Conservation (phyloP, 2,888 invertebrate species). For the Drosophila paracracens region DNA sequence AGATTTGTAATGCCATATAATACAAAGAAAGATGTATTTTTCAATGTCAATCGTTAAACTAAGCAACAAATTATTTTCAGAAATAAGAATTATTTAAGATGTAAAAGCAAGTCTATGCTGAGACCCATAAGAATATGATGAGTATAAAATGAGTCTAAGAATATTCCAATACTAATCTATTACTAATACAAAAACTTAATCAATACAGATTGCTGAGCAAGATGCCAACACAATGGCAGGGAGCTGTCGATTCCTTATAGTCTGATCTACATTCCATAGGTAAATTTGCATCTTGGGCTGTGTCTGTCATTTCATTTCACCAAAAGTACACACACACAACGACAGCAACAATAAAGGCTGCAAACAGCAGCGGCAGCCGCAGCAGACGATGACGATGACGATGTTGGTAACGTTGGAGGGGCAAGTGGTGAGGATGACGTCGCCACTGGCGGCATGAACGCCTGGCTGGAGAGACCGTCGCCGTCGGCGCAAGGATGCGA, state of each 20-base stretch:
- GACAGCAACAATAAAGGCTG: conserved; percentile 43
- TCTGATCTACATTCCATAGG: conserved; percentile 73
- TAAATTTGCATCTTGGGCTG: conserved; percentile 79
- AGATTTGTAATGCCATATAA: background rate
- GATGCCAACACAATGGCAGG: conserved; percentile 21
- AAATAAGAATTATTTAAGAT: background rate
- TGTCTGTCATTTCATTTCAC: conserved; percentile 81
- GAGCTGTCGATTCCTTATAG: conserved; percentile 42
- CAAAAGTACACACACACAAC: conserved; percentile 73
- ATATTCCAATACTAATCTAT: background rate
- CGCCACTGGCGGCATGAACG: conserved; percentile 80
- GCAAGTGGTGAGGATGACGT: conserved; percentile 50
- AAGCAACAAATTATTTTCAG: background rate
- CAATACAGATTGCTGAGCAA: background rate
- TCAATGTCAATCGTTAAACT: background rate
- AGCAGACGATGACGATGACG: conserved; percentile 45
- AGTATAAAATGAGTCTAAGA: background rate
- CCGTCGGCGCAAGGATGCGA: conserved; percentile 71
- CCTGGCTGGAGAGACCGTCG: conserved; percentile 74
- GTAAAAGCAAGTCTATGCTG: background rate
- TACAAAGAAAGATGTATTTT: background rate
- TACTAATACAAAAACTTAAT: background rate
- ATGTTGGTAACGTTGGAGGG: conserved; percentile 27
- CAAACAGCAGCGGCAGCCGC: conserved; percentile 34
- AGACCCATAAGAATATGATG: background rate